Evolutionary conservation across 2,113 vertebrate genomes (phyloP).

Genomic region (Hydropotes inermis): DNA sequence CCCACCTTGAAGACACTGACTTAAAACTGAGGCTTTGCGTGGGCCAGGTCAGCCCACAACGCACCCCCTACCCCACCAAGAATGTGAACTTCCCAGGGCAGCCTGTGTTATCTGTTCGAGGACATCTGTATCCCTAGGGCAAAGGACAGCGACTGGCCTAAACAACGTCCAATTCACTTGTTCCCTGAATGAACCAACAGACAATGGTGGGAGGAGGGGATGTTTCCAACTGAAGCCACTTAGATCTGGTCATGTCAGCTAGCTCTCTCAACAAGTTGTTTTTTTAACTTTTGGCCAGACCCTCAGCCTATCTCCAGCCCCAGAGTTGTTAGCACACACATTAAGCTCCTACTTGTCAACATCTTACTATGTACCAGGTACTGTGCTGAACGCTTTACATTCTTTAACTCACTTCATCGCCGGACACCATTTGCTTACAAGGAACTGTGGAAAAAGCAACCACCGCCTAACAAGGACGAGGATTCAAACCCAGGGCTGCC

Average conservation of each 20-base stretch:
- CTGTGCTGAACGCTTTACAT: neutral
- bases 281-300: neutral
- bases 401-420: neutral
- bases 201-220: fast-evolving
- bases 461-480: no score
- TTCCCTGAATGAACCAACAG: neutral
- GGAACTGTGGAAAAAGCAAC: neutral
- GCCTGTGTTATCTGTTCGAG: neutral
- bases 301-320: neutral
- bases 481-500: neutral
- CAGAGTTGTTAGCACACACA: neutral
- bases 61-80: fast-evolving
- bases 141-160: neutral
- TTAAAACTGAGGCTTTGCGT: neutral
- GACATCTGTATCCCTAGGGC: neutral
- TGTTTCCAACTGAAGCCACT: neutral
- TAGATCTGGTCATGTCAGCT: neutral
- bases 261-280: neutral
- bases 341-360: no score
- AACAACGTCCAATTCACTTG: fast-evolving
- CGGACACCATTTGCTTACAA: no score
- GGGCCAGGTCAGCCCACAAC: neutral
- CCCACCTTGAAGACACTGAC: neutral
- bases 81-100: neutral
- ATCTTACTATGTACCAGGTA: neutral